These are phyloP conservation scores for Fabriciana adippe DNA, from an alignment of 2,888 invertebrate genomes.

Conservation along the genomic window DNA sequence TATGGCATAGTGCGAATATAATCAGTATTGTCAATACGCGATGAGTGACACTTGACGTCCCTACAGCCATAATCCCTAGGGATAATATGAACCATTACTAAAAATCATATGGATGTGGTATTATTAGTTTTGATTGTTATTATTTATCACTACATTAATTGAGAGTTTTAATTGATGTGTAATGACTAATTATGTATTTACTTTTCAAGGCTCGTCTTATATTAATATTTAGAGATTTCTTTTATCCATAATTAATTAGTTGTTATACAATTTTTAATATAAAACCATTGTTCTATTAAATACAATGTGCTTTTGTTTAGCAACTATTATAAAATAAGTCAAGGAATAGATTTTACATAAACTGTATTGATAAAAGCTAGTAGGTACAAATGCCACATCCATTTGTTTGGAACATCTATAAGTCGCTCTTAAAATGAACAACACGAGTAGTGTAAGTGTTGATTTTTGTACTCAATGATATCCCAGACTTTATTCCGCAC, in stretches of 20 bases:
- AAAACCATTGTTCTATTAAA: too few species aligned
- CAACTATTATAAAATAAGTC: too few species aligned
- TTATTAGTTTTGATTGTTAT: neutral
- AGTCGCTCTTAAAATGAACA: constrained; percentile 60
- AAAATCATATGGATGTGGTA: constrained; percentile 53
- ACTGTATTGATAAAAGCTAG: neutral
- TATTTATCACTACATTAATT: too few species aligned
- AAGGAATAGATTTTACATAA: too few species aligned
- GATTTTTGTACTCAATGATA: constrained; percentile 76
- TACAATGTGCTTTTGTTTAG: neutral
- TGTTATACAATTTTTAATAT: too few species aligned
- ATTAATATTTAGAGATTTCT: too few species aligned
- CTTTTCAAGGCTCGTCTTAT: too few species aligned
- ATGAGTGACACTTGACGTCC: constrained; percentile 80
- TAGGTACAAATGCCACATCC: constrained; percentile 46
- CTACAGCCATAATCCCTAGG: constrained; percentile 57
- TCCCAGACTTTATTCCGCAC: constrained; percentile 51
- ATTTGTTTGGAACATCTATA: constrained; percentile 21
- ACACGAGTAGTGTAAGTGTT: constrained; percentile 63
- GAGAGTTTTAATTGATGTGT: too few species aligned
- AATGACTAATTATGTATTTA: too few species aligned
- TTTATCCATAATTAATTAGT: too few species aligned
- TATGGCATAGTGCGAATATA: constrained; percentile 43
- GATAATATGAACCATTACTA: constrained; percentile 32
- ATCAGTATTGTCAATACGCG: constrained; percentile 70